A percentile compares a stretch with the other conserved stretches of the same genome.
Evolutionary conservation across 1,140 invertebrate genomes (phyloP).

Genomic region (Aphidius gifuensis): DNA sequence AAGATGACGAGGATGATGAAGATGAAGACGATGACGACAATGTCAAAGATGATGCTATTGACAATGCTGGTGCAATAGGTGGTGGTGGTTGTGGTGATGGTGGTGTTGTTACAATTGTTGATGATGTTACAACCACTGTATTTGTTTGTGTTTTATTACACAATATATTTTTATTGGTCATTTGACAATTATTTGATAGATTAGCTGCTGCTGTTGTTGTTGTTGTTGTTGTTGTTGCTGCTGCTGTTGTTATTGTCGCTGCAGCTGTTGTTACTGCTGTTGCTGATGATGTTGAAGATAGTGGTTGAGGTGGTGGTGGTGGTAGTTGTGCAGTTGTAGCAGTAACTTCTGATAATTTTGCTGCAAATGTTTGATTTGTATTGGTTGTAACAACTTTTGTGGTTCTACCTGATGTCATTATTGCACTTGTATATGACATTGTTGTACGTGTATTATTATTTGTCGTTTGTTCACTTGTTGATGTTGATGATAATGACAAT

Average conservation of each 20-base stretch:
- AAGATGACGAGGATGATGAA: slow-evolving; percentile 5
- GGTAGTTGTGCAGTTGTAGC: slow-evolving; percentile 41
- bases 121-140: slow-evolving; percentile 38
- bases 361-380: slow-evolving; percentile 61
- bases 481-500: slow-evolving; percentile 52
- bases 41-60: slow-evolving; percentile 35
- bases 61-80: slow-evolving; percentile 30
- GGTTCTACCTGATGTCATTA: slow-evolving; percentile 57
- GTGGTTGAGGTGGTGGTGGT: slow-evolving; percentile 27
- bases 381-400: slow-evolving; percentile 53
- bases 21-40: neutral
- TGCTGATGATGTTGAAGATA: slow-evolving; percentile 31
- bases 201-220: too few relatives aligned
- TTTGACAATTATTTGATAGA: too few relatives aligned
- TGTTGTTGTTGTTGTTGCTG: too few relatives aligned
- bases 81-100: slow-evolving; percentile 25
- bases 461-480: slow-evolving; percentile 49
- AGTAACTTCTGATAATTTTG: slow-evolving; percentile 60
- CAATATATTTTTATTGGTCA: too few relatives aligned
- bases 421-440: slow-evolving; percentile 63
- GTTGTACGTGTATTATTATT: slow-evolving; percentile 59
- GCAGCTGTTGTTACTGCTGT: slow-evolving; percentile 24
- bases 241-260: too few relatives aligned
- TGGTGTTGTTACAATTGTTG: slow-evolving; percentile 26
- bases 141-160: slow-evolving; percentile 31